Percentiles rank a stretch among this genome's conserved stretches.
phyloP scores from a whole-genome alignment of 2,797 vertebrate genomes.

The Mormyrops boulengeri region DNA sequence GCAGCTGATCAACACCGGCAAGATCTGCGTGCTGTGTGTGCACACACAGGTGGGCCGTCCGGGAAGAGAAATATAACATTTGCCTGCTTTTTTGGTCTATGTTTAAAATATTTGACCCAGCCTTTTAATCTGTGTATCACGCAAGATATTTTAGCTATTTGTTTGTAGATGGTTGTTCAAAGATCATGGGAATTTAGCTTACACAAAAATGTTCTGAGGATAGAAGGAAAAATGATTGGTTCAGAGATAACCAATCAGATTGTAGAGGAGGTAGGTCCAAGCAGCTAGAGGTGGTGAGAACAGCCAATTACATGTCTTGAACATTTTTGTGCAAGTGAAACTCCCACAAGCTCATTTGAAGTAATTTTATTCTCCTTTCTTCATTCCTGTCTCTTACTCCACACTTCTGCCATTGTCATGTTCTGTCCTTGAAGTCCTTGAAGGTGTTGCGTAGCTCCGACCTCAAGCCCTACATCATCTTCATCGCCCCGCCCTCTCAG shows the following conservation, averaged over 20 bases:
- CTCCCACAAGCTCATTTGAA: not conserved
- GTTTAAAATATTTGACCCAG: not conserved
- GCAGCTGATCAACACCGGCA: slow-evolving; percentile 94
- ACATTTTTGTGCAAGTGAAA: not conserved
- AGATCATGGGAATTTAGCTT: not conserved
- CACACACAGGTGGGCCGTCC: slow-evolving; percentile 78
- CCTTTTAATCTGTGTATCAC: not conserved
- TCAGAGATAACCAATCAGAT: not conserved
- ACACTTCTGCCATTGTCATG: not conserved
- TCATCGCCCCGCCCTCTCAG: slow-evolving; percentile 93
- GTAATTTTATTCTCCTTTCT: not conserved
- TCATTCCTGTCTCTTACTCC: not conserved
- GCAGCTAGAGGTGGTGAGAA: not conserved
- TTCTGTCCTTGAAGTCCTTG: slow-evolving; percentile 64
- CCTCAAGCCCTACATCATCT: slow-evolving; percentile 96
- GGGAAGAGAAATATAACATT: not conserved
- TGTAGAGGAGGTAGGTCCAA: not conserved
- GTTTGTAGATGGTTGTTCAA: not conserved
- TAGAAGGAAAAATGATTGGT: not conserved
- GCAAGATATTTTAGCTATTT: not conserved
- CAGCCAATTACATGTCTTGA: not conserved
- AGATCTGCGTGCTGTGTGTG: slow-evolving; percentile 90
- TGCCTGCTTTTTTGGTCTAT: not conserved
- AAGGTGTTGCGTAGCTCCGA: slow-evolving; percentile 92
- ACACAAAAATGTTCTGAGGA: not conserved